Evolutionary conservation across 2,113 vertebrate species (phyloP).

Genomic region (Larimichthys crocea): DNA sequence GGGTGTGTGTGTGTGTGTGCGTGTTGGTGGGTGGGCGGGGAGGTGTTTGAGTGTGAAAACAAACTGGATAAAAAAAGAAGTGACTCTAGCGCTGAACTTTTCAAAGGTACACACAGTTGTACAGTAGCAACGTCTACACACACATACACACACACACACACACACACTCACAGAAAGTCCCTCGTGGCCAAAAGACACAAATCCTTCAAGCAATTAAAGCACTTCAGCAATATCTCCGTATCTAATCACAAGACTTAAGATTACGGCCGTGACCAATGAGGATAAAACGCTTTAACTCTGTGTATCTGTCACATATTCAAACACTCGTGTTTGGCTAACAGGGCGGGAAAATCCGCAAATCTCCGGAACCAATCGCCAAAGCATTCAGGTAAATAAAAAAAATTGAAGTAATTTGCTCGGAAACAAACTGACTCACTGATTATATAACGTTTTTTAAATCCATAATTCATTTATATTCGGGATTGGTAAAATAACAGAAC

Average conservation of each 20-base stretch:
- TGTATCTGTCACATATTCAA: slow-evolving; percentile 73
- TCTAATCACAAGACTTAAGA: slow-evolving; percentile 78
- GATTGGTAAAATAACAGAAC: slow-evolving; percentile 22
- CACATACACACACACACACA: slow-evolving; percentile 14
- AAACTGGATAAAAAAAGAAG: slow-evolving; percentile 32
- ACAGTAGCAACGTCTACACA: neutral
- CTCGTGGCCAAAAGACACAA: slow-evolving; percentile 50
- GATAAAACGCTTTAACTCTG: slow-evolving; percentile 73
- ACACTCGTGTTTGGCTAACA: slow-evolving; percentile 67
- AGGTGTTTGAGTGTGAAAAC: slow-evolving; percentile 26
- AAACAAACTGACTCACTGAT: slow-evolving; percentile 44
- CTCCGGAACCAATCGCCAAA: slow-evolving; percentile 59
- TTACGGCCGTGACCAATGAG: slow-evolving; percentile 75
- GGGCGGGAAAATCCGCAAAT: slow-evolving; percentile 61
- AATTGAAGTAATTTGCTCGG: slow-evolving; percentile 46
- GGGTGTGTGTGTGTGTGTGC: neutral
- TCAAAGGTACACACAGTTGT: slow-evolving; percentile 39
- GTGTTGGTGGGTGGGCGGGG: no score
- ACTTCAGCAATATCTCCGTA: slow-evolving; percentile 75
- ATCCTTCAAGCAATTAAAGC: slow-evolving; percentile 76
- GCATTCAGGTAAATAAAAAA: slow-evolving; percentile 72
- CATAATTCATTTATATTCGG: slow-evolving; percentile 30
- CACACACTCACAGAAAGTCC: slow-evolving; percentile 13
- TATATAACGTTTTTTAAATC: slow-evolving; percentile 43
- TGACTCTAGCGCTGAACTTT: slow-evolving; percentile 52